Evolutionary conservation across 2,888 invertebrate species (phyloP).

Genomic region (Trachelus stipa): DNA sequence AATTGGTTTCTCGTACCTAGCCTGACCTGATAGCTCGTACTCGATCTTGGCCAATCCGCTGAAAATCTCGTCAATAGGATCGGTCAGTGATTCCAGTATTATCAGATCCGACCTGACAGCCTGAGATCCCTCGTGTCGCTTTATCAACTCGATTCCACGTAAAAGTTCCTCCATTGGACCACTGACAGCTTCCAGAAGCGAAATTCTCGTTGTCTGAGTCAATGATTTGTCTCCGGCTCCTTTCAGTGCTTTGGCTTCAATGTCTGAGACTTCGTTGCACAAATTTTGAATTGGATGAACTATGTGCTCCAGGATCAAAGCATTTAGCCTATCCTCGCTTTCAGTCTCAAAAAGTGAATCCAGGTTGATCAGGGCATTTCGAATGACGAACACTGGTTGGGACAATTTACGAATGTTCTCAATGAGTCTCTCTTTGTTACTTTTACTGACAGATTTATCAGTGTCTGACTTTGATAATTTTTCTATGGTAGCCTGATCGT

Average conservation of each 20-base stretch:
- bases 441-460: conserved; percentile 39
- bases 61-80: conserved; percentile 67
- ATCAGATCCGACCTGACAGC: conserved; percentile 48
- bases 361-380: conserved; percentile 48
- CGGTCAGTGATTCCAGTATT: conserved; percentile 63
- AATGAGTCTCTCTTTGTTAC: conserved; percentile 47
- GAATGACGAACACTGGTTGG: conserved; percentile 46
- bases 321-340: conserved; percentile 40
- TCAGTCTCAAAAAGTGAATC: conserved; percentile 31
- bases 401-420: conserved; percentile 43
- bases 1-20: conserved; percentile 49
- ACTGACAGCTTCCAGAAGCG: conserved; percentile 56
- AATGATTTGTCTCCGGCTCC: conserved; percentile 51
- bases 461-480: conserved; percentile 31
- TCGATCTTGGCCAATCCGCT: conserved; percentile 55
- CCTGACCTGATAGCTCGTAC: conserved; percentile 49
- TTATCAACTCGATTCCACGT: conserved; percentile 57
- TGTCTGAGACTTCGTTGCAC: conserved; percentile 52
- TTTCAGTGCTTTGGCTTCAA: conserved; percentile 55
- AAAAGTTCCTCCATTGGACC: conserved; percentile 61
- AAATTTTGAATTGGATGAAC: conserved; percentile 53
- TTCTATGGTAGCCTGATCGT: conserved; percentile 16
- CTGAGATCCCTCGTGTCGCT: conserved; percentile 38
- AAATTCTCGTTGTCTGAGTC: conserved; percentile 50
- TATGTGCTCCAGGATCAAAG: conserved; percentile 46